These are phyloP conservation scores for Gouania willdenowi DNA, from an alignment of 2,797 vertebrate species.

Conservation along the genomic window DNA sequence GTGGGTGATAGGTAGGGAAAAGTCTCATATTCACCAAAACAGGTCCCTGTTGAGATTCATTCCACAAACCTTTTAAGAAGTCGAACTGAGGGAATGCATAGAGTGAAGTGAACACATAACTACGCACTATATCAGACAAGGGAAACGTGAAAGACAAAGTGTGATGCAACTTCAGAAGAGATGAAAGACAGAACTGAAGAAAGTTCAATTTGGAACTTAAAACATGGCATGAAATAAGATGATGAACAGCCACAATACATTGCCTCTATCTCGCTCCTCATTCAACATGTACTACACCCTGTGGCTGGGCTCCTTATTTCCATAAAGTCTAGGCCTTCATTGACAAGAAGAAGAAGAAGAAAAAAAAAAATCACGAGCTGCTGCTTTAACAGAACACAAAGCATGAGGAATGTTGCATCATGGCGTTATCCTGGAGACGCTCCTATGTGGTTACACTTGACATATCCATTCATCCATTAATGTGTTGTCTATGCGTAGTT, in stretches of 20 bases:
- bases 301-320: constrained; percentile 73
- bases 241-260: constrained; percentile 75
- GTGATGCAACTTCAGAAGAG: constrained; percentile 60
- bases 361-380: constrained; percentile 41
- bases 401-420: constrained; percentile 60
- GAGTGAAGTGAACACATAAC: constrained; percentile 65
- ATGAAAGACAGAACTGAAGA: constrained; percentile 64
- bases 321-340: constrained; percentile 75
- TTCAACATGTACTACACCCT: constrained; percentile 69
- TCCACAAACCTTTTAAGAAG: constrained; percentile 60
- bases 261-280: constrained; percentile 71
- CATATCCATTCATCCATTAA: constrained; percentile 45
- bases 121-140: constrained; percentile 56
- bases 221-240: constrained; percentile 49
- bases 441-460: constrained; percentile 45
- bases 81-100: constrained; percentile 38
- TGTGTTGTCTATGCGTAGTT: constrained; percentile 9
- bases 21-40: constrained; percentile 47
- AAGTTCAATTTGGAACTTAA: constrained; percentile 74
- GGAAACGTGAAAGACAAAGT: constrained; percentile 68
- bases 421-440: constrained; percentile 43
- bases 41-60: constrained; percentile 62
- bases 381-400: constrained; percentile 58
- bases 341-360: constrained; percentile 50
- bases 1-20: constrained; percentile 33